Percentiles rank a stretch among this genome's conserved stretches.
Conservation (phyloP, 1,140 invertebrate genomes). For the Nomia melanderi region DNA sequence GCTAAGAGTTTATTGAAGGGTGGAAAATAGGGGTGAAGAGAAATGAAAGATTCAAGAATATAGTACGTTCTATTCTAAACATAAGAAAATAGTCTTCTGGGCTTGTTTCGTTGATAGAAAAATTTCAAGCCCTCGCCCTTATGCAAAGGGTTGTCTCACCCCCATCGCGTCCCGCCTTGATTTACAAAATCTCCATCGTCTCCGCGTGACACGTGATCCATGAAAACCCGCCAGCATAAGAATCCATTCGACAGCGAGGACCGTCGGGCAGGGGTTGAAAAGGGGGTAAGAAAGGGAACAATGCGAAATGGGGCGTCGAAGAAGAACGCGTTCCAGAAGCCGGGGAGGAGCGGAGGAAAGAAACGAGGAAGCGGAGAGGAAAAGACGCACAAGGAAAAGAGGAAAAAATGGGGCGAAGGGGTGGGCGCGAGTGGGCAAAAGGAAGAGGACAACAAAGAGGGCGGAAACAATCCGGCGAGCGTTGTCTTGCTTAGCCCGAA, state of each 20-base stretch:
- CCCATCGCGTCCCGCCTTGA: too few relatives aligned
- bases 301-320: not conserved
- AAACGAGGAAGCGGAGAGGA: not conserved
- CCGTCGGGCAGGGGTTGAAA: not conserved
- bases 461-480: conserved; percentile 40
- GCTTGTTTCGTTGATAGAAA: too few relatives aligned
- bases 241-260: not conserved
- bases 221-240: too few relatives aligned
- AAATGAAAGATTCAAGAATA: too few relatives aligned
- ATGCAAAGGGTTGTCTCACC: too few relatives aligned
- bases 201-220: too few relatives aligned
- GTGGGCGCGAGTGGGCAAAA: not conserved
- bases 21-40: too few relatives aligned
- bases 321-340: not conserved
- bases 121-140: too few relatives aligned
- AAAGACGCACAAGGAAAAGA: not conserved
- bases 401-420: not conserved
- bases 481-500: conserved; percentile 39
- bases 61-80: too few relatives aligned
- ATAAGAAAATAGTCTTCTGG: too few relatives aligned
- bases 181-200: too few relatives aligned
- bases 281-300: conserved; percentile 1
- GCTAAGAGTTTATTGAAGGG: too few relatives aligned
- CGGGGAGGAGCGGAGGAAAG: not conserved
- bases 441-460: conserved; percentile 16